Percentiles rank a stretch among this genome's conserved stretches.
Conservation (phyloP, 2,888 invertebrate species). For the Papilio gigon region DNA sequence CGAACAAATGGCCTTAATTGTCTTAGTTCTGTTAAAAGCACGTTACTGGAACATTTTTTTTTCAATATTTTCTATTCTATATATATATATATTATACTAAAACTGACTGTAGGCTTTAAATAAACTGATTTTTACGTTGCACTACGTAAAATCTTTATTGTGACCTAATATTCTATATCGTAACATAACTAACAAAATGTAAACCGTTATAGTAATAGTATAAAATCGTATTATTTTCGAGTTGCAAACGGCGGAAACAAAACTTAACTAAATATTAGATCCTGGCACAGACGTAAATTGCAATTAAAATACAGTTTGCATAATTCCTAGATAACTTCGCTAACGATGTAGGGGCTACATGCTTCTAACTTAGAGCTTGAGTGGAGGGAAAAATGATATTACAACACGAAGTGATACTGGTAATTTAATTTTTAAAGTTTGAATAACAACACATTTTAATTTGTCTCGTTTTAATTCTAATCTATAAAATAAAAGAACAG, state of each 20-base stretch:
- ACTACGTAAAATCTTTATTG: no score
- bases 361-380: background rate
- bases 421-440: no score
- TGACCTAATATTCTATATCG: no score
- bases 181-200: background rate
- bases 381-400: background rate
- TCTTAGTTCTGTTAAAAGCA: slow-evolving; percentile 10
- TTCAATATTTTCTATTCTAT: no score
- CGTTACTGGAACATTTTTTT: background rate
- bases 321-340: slow-evolving; percentile 17
- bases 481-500: no score
- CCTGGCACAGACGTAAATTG: slow-evolving; percentile 29
- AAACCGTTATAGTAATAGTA: background rate
- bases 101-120: no score
- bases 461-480: no score
- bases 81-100: no score
- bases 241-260: background rate
- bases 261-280: slow-evolving; percentile 5
- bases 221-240: background rate
- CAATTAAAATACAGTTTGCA: slow-evolving; percentile 31
- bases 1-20: slow-evolving; percentile 31
- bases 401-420: background rate
- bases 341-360: slow-evolving; percentile 7
- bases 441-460: no score
- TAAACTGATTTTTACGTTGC: no score